phyloP scores from a whole-genome alignment of 2,797 vertebrate genomes.

The Galaxias olidus region DNA sequence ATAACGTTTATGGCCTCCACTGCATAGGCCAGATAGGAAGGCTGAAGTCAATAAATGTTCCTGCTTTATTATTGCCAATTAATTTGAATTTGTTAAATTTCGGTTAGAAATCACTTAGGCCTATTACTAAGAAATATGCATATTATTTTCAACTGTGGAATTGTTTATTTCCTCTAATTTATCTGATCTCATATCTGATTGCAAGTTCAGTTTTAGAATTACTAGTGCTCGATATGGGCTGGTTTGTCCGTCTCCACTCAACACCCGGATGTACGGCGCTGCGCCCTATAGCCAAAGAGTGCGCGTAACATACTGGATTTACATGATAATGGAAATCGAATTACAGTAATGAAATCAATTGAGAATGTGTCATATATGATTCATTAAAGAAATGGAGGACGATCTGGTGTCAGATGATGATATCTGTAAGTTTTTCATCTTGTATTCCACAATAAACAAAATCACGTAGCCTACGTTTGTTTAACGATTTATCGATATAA shows the following conservation, averaged over 20 bases:
- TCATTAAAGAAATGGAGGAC: constrained; percentile 62
- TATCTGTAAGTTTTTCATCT: constrained; percentile 60
- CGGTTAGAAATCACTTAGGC: too few species aligned
- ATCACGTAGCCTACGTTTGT: too few species aligned
- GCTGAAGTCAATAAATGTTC: too few species aligned
- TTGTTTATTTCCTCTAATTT: too few species aligned
- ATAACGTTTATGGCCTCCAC: too few species aligned
- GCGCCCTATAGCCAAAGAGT: not conserved
- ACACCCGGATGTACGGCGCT: constrained; percentile 32
- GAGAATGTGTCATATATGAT: constrained; percentile 1
- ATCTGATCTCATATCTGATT: not conserved
- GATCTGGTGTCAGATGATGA: constrained; percentile 71
- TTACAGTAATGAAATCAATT: not conserved
- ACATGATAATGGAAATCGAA: not conserved
- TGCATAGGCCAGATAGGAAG: too few species aligned
- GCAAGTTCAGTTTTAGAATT: not conserved
- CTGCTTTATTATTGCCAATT: too few species aligned
- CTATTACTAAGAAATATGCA: too few species aligned
- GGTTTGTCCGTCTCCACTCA: constrained; percentile 6
- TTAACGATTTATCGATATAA: too few species aligned
- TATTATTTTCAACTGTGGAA: too few species aligned
- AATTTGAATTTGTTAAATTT: too few species aligned
- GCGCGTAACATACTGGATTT: not conserved
- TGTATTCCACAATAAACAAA: not conserved
- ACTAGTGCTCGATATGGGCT: constrained; percentile 16